Conservation (phyloP, 2,797 vertebrate species). For the Stomatorhinus walkeri region DNA sequence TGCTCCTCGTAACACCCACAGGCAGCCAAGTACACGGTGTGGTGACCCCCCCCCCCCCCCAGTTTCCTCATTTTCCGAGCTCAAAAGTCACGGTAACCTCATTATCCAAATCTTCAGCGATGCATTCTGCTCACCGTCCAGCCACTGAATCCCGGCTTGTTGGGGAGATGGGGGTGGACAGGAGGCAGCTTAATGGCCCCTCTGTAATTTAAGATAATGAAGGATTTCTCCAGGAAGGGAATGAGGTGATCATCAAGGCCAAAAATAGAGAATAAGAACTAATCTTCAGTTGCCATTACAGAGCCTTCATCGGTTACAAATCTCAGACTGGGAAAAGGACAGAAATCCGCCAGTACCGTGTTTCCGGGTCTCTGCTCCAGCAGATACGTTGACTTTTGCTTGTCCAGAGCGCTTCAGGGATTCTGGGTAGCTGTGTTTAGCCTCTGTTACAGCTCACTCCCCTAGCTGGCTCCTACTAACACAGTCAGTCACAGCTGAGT, state of each 20-base stretch:
- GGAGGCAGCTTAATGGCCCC: neutral
- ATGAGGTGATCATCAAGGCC: slow-evolving; percentile 22
- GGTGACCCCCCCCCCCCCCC: slow-evolving; percentile 17
- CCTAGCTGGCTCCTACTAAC: neutral
- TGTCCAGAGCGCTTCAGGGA: neutral
- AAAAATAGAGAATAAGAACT: slow-evolving; percentile 22
- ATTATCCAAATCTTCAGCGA: neutral
- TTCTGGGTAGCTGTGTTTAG: neutral
- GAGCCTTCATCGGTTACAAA: neutral
- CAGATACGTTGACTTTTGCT: neutral
- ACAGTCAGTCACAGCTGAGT: neutral
- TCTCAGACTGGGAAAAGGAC: slow-evolving; percentile 13
- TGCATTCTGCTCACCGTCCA: neutral
- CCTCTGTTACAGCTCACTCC: neutral
- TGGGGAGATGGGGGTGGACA: slow-evolving; percentile 5
- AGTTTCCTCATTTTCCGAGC: slow-evolving; percentile 36
- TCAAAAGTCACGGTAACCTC: slow-evolving; percentile 28
- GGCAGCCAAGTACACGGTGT: slow-evolving; percentile 34
- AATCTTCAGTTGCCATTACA: slow-evolving; percentile 9
- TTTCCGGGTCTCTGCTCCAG: neutral
- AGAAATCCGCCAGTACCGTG: neutral
- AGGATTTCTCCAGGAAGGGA: slow-evolving; percentile 18
- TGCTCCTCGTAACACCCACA: slow-evolving; percentile 45
- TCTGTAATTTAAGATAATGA: slow-evolving; percentile 23
- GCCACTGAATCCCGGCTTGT: neutral